Conservation (phyloP, 1,140 invertebrate genomes). For the Drosophila auraria region DNA sequence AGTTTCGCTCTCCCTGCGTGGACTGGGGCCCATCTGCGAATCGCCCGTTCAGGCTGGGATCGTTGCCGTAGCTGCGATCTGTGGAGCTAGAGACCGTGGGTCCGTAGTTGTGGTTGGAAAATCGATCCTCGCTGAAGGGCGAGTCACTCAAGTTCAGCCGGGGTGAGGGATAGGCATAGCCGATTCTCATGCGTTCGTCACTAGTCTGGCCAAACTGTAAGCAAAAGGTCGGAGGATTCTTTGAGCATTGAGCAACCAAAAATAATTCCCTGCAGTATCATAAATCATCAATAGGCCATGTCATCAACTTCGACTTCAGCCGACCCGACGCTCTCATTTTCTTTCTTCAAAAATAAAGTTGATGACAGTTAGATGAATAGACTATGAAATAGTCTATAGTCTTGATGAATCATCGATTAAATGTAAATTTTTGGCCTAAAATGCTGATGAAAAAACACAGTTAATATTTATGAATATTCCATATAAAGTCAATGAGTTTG, state of each 20-base stretch:
- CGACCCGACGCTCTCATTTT: too few relatives aligned
- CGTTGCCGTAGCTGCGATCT: slow-evolving; percentile 58
- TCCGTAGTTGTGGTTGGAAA: slow-evolving; percentile 71
- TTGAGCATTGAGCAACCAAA: neutral
- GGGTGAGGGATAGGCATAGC: slow-evolving; percentile 67
- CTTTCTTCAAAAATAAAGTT: too few relatives aligned
- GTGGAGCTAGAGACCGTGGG: slow-evolving; percentile 47
- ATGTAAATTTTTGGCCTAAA: too few relatives aligned
- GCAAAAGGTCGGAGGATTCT: slow-evolving; percentile 9
- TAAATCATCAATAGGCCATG: too few relatives aligned
- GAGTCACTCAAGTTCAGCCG: slow-evolving; percentile 72
- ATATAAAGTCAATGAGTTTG: too few relatives aligned
- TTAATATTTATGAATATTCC: too few relatives aligned
- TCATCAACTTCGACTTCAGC: too few relatives aligned
- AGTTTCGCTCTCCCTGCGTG: slow-evolving; percentile 18
- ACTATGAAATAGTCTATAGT: too few relatives aligned
- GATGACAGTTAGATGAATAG: too few relatives aligned
- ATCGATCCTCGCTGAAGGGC: slow-evolving; percentile 72
- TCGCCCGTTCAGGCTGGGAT: slow-evolving; percentile 39
- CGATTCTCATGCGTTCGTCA: slow-evolving; percentile 78
- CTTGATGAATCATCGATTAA: too few relatives aligned
- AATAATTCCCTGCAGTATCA: too few relatives aligned
- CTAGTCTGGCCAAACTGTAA: slow-evolving; percentile 78
- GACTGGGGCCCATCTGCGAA: slow-evolving; percentile 25
- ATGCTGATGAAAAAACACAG: too few relatives aligned